Base-by-base conservation (phyloP, 2,797 vertebrate species). In the Mycteria americana region DNA sequence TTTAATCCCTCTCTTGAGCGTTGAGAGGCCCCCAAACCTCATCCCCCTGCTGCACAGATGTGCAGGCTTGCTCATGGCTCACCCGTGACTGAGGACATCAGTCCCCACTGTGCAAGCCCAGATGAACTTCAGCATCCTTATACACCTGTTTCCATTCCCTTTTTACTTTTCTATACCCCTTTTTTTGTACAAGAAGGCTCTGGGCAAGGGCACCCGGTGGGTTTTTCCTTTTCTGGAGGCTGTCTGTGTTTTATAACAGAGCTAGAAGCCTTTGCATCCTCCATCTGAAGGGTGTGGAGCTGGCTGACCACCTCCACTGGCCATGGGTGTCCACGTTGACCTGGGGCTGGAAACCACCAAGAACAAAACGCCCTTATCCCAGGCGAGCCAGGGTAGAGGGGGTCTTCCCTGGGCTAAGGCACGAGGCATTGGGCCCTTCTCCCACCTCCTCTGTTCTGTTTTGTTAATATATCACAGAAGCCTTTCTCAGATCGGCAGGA, bases 281-380 rank as follows among this genome's bases (percentile, higher is more conserved):
- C n/a, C 35, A 30, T 24, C 13, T 43, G 80, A 76, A 43, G n/a
- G 23, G 8, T 21, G 9, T 16, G 31, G 57, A 87, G n/a, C 14
- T 33, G 54, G 28, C 27, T 56, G 80, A 25, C 10, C 15, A 1
- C 15, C 25, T 70, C 48, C 30, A 8, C 11, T 35, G 46, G 22
- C 14, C 43, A 12, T 0, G 7, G 18, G 4, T 56, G 35, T 6
- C 24, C 1, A 0, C 0, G 0, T 16, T 70, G 64, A 28, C 30
- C 33, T 2, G 7, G 17, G 53, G 18, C 48, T 60, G 57, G 35
- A 37, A 46, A 62, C 45, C 50, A 18, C 18, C 4, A 15, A 35
- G 64, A 53, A 54, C 17, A 46, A 63, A 65, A 13, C 7, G 19
- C 2, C 3, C 19, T 74, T 6, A 46, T 35, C 17, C n/a, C 0